Percentiles rank a stretch among this genome's conserved stretches.
Evolutionary conservation across 2,797 vertebrate species (phyloP).

Genomic region (Myripristis murdjan): DNA sequence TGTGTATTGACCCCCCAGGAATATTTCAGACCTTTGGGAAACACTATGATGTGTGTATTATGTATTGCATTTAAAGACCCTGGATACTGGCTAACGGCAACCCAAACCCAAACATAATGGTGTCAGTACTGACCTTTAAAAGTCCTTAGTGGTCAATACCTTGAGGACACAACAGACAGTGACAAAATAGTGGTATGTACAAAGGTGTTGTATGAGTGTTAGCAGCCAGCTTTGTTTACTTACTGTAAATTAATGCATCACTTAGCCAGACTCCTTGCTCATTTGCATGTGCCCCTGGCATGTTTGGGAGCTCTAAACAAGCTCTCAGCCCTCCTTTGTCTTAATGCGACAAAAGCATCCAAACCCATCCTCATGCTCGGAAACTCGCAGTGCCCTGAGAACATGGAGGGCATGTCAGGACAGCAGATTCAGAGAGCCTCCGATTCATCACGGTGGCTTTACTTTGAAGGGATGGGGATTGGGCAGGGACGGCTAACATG

Average conservation of each 20-base stretch:
- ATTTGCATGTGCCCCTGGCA: conserved; percentile 72
- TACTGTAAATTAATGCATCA: conserved; percentile 53
- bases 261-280: conserved; percentile 50
- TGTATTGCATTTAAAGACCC: no score
- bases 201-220: conserved; percentile 42
- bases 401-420: conserved; percentile 55
- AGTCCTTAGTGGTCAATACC: not conserved
- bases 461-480: conserved; percentile 72
- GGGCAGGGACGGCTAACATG: conserved; percentile 72
- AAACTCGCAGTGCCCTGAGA: conserved; percentile 22
- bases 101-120: conserved; percentile 23
- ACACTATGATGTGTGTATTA: no score
- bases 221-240: conserved; percentile 67
- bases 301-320: conserved; percentile 38
- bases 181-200: conserved; percentile 41
- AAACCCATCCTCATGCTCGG: conserved; percentile 9
- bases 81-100: not conserved
- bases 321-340: conserved; percentile 48
- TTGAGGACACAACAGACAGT: conserved; percentile 32
- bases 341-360: conserved; percentile 32
- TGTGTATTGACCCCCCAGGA: no score
- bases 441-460: conserved; percentile 79
- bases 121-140: conserved; percentile 8
- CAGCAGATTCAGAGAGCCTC: conserved; percentile 37
- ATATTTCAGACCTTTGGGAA: no score